Base-by-base conservation (phyloP, 2,888 invertebrate genomes). In the Uloborus plumipes region DNA sequence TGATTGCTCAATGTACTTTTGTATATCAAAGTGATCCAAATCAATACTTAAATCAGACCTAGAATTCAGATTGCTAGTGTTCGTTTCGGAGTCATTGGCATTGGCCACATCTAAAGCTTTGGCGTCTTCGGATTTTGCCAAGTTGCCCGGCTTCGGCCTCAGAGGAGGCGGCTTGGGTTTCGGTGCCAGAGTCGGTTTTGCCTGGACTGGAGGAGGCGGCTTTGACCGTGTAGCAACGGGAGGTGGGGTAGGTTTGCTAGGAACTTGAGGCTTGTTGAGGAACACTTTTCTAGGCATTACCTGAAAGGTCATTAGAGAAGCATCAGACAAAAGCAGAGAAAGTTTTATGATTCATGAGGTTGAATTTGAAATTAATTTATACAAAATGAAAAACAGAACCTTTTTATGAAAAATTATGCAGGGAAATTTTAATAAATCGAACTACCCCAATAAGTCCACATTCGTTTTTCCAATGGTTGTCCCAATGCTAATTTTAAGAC, bases 1-100 rank as follows among this genome's bases (percentile, higher is more conserved):
- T 18, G 77, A 77, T 50, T 83, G 77, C 51, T 83, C 83, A 31
- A 83, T 83, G n/a, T 83, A 83, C 59, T 83, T 74, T 3, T 77
- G 20, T 39, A 83, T 83, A 58, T 83, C 83, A n/a, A 83, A 53
- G 22, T 77, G 61, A 26, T 76, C 62, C 39, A 83, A 55, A 22
- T 77, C 77, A 26, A 55, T 67, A 22, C 59, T 18, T 13, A 75
- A 22, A 61, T 39, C 49, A 22, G 74, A 62, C 26, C 26, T n/a
- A 15, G 53, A 50, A 59, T 49, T 72, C 50, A 31, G 20, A 55
- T 80, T 73, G n/a, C 67, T 73, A 16, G 22, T 59, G 18, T 53
- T 58, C 13, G 18, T 39, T 2, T 62, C 18, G n/a, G 55, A 50
- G 20, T 76, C 39, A 39, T 79, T 79, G 1, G 80, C 80, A 64